phyloP scores from a whole-genome alignment of 2,113 vertebrate genomes.

The Meleagris gallopavo region DNA sequence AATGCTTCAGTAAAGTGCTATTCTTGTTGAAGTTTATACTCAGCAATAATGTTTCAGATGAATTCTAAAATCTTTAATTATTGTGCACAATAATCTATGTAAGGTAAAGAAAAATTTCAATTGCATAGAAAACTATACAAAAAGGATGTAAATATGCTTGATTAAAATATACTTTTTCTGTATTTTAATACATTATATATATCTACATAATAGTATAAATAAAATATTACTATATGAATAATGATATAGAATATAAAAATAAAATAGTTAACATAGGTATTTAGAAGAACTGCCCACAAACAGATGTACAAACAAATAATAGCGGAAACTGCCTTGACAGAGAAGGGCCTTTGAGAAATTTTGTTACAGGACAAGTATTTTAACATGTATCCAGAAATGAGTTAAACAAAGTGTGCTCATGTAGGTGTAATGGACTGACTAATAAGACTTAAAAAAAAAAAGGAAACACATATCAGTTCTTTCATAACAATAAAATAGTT shows the following conservation, averaged over 20 bases:
- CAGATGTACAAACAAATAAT: neutral
- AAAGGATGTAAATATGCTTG: neutral
- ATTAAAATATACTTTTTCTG: neutral
- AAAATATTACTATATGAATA: neutral
- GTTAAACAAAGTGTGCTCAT: constrained; percentile 14
- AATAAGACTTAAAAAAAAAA: neutral
- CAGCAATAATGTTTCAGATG: neutral
- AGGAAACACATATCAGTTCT: neutral
- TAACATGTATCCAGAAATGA: neutral
- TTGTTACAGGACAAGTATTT: constrained; percentile 5
- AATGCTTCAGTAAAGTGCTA: neutral
- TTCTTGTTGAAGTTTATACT: neutral
- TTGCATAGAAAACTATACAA: neutral
- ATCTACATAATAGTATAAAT: neutral
- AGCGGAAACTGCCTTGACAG: neutral
- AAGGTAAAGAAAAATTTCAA: neutral
- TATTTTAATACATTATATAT: neutral
- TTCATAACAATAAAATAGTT: constrained; percentile 8
- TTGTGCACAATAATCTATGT: neutral
- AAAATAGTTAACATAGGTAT: neutral
- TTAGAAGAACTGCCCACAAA: neutral
- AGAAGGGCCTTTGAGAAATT: neutral
- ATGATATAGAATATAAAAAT: neutral
- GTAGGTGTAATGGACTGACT: constrained; percentile 14
- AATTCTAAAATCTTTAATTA: neutral